phyloP scores from a whole-genome alignment of 1,140 invertebrate genomes.

The Homarus americanus region DNA sequence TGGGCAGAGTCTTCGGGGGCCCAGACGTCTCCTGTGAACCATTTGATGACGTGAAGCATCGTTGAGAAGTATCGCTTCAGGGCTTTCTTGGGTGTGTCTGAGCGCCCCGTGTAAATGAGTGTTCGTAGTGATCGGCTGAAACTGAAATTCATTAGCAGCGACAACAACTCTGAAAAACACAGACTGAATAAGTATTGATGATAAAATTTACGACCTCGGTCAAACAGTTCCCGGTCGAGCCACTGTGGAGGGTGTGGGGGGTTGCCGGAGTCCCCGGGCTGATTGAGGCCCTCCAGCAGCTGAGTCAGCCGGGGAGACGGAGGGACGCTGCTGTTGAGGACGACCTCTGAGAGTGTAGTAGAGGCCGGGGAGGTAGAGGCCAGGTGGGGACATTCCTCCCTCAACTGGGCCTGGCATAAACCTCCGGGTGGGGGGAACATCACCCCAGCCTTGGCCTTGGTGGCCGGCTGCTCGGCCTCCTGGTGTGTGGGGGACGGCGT shows the following conservation, averaged over 20 bases:
- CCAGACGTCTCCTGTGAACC: conserved; percentile 77
- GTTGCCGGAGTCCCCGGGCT: conserved; percentile 31
- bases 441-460: too few species aligned
- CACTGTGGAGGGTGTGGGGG: conserved; percentile 19
- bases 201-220: conserved; percentile 54
- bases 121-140: conserved; percentile 42
- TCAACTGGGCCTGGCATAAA: neutral
- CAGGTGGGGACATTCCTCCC: too few species aligned
- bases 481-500: too few species aligned
- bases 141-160: conserved; percentile 19
- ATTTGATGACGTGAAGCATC: conserved; percentile 76
- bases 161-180: conserved; percentile 31
- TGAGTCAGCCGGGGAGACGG: conserved; percentile 21
- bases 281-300: conserved; percentile 36
- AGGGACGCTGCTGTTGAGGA: neutral
- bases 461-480: too few species aligned
- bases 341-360: neutral
- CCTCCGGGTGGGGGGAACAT: neutral
- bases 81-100: conserved; percentile 75
- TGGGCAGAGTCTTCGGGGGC: conserved; percentile 67
- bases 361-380: neutral
- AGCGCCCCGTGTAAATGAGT: conserved; percentile 77
- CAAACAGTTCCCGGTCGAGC: conserved; percentile 44
- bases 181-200: conserved; percentile 42
- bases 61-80: conserved; percentile 77